Percentiles rank a stretch among this genome's conserved stretches.
Conservation (phyloP, 1,140 invertebrate species). For the Coenobita brevimanus region DNA sequence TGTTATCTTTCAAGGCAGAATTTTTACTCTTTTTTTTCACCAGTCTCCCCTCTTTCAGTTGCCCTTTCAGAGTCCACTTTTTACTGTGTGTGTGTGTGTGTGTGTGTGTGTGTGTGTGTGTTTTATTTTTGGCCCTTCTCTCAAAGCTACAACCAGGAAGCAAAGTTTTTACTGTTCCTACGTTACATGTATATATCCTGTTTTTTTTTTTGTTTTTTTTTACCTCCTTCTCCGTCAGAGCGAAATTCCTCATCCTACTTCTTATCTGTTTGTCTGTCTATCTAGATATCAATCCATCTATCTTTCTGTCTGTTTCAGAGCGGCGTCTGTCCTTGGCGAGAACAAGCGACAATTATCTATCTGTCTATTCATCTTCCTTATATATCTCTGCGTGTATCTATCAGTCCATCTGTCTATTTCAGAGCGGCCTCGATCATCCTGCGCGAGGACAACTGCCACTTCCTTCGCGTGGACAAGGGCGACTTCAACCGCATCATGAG, state of each 20-base stretch:
- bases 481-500: slow-evolving; percentile 89
- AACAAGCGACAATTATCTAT: too few species aligned
- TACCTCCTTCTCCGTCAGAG: background rate
- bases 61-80: too few species aligned
- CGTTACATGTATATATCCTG: background rate
- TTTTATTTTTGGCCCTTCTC: too few species aligned
- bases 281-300: background rate
- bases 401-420: slow-evolving; percentile 10
- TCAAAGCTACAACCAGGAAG: too few species aligned
- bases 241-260: background rate
- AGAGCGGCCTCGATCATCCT: slow-evolving; percentile 90
- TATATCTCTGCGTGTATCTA: background rate
- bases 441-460: slow-evolving; percentile 88
- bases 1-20: background rate
- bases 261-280: slow-evolving; percentile 7
- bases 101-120: too few species aligned
- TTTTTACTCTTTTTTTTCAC: background rate
- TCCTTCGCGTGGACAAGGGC: slow-evolving; percentile 89
- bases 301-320: background rate
- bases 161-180: too few species aligned
- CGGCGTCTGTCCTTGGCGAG: too few species aligned
- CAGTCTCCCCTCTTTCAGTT: background rate
- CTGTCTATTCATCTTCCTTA: too few species aligned
- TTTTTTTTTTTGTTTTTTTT: background rate
- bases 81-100: too few species aligned